Percentiles rank a stretch among this genome's conserved stretches.
phyloP scores from a whole-genome alignment of 2,797 vertebrate species.

The Peromyscus melanophrys region DNA sequence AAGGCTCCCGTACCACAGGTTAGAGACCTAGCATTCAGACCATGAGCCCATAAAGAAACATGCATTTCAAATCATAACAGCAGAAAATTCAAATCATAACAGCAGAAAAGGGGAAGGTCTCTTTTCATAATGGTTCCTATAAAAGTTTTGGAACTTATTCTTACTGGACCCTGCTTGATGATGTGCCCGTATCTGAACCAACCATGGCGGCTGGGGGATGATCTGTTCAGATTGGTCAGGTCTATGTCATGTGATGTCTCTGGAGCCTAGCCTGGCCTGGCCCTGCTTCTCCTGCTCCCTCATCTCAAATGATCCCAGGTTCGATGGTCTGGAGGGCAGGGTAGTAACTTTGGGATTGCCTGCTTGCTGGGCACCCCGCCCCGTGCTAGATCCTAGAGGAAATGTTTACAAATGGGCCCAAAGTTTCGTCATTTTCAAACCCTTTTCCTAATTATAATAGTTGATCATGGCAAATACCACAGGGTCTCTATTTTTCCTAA shows the following conservation, averaged over 20 bases:
- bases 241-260: neutral
- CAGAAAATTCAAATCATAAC: neutral
- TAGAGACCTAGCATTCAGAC: neutral
- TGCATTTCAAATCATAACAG: neutral
- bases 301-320: neutral
- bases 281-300: rapidly evolving
- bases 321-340: neutral
- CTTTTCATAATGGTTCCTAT: neutral
- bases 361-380: neutral
- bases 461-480: neutral
- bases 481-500: neutral
- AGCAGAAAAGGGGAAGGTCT: rapidly evolving
- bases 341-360: neutral
- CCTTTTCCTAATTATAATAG: neutral
- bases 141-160: constrained; percentile 9
- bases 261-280: neutral
- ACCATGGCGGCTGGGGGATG: neutral
- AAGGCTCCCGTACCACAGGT: neutral
- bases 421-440: neutral
- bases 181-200: neutral
- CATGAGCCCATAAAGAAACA: neutral
- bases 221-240: neutral
- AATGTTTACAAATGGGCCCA: neutral
- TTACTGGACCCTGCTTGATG: neutral
- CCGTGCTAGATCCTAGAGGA: neutral